phyloP scores from a whole-genome alignment of 2,888 invertebrate genomes.

The Calliopum simillimum region DNA sequence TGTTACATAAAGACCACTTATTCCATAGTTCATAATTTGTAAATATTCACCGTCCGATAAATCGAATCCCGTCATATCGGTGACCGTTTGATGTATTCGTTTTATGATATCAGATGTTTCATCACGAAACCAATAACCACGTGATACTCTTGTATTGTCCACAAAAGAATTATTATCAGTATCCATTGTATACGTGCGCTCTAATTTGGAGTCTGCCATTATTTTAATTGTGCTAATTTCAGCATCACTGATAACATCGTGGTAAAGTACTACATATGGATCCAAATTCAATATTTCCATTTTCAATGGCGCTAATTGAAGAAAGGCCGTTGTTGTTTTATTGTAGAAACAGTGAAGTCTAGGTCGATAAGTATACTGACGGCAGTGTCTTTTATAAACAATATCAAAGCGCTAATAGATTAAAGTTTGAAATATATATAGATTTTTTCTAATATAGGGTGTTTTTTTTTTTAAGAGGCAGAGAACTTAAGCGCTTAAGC shows the following conservation, averaged over 20 bases:
- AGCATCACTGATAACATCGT: conserved; percentile 53
- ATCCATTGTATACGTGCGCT: conserved; percentile 55
- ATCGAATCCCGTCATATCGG: conserved; percentile 60
- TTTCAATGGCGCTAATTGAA: too few relatives aligned
- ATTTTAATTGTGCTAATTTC: conserved; percentile 55
- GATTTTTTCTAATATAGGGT: too few relatives aligned
- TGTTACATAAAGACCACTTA: conserved; percentile 60
- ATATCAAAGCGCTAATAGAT: too few relatives aligned
- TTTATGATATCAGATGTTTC: conserved; percentile 42
- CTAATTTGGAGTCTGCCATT: conserved; percentile 51
- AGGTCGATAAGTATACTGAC: too few relatives aligned
- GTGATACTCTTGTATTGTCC: conserved; percentile 55
- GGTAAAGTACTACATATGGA: too few relatives aligned
- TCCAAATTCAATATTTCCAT: too few relatives aligned
- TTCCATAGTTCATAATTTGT: conserved; percentile 62
- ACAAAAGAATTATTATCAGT: conserved; percentile 22
- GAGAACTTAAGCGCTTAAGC: too few relatives aligned
- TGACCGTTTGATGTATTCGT: conserved; percentile 53
- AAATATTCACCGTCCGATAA: conserved; percentile 55
- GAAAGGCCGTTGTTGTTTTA: too few relatives aligned
- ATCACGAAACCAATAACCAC: conserved; percentile 59
- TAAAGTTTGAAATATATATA: too few relatives aligned
- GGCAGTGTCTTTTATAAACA: too few relatives aligned
- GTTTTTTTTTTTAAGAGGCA: too few relatives aligned
- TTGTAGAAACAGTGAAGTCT: too few relatives aligned